Base-by-base conservation (phyloP, 2,888 invertebrate genomes). In the Nipponacmea schrenckii region DNA sequence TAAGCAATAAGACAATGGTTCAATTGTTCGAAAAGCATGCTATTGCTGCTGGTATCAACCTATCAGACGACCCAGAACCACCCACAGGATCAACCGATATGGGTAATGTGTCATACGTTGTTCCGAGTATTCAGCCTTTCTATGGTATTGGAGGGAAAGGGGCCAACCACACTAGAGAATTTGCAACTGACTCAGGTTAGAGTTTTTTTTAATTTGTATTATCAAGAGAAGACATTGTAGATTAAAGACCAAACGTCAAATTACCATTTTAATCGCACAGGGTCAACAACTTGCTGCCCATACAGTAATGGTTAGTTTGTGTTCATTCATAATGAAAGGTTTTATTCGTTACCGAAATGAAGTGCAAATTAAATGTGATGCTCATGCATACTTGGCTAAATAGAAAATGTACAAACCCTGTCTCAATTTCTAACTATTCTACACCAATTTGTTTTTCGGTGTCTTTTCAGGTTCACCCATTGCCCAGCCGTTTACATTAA, bases 91-190 rank as follows among this genome's bases (percentile, higher is more conserved):
- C 44, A 62, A 46, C 63, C 27, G 26, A 48, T 63, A 26, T 50
- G 68, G 88, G 88, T 1, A 87, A 88, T 73, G 85, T 88, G 7
- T 86, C 86, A 3, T 83, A 85, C 62, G 81, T 83, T 12, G 79
- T 88, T 20, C 88, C 88, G 4, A 84, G 84, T 68, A 84, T 88
- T 15, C 87, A 88, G 70, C 86, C 86, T 0, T 82, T 81, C 68
- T 85, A 80, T 67, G 74, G 76, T 71, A 80, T 86, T 20, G 86
- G 85, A 44, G 83, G 85, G 3, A 72, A 64, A 15, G 83, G 79
- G 7, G 79, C 79, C 62, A 77, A 79, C 27, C 86, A 81, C n/a
- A 83, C 87, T 0, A 77, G 77, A 31, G 85, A 79, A 2, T 88
- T 88, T 72, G 80, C 84, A 3, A 73, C 68, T 17, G 84, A 82